Percentiles rank a stretch among this genome's conserved stretches.
These are phyloP conservation scores for Poicephalus meyeri DNA, from an alignment of 2,113 vertebrate genomes.

Conservation along the genomic window DNA sequence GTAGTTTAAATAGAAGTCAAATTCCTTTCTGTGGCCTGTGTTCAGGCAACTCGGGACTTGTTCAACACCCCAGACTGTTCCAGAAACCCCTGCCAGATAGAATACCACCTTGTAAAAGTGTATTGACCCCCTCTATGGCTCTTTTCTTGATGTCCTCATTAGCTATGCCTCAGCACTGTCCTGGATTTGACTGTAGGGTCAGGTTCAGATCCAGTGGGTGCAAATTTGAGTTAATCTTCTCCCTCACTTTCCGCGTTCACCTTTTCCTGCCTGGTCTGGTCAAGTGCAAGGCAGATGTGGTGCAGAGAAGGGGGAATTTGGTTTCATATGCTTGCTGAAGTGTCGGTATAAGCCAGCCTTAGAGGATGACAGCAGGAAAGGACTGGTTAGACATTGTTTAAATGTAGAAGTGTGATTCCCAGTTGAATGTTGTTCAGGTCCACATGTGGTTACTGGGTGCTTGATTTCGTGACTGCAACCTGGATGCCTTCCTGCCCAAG, in stretches of 20 bases:
- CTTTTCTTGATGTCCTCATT: not conserved
- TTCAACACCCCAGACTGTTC: not conserved
- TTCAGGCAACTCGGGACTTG: not conserved
- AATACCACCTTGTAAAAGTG: not conserved
- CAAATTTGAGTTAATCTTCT: not conserved
- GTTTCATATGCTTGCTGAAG: not conserved
- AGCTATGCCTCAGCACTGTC: not conserved
- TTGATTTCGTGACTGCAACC: accelerated
- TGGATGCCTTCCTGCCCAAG: not conserved
- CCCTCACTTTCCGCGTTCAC: not conserved
- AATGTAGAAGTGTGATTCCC: not conserved
- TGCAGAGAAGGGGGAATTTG: not conserved
- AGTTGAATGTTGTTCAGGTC: not conserved
- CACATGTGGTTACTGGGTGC: not conserved
- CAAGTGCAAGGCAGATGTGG: not conserved
- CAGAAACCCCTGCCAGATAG: not conserved
- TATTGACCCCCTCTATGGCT: not conserved
- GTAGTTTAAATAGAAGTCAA: not conserved
- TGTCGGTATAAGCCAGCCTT: not conserved
- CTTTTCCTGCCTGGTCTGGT: not conserved
- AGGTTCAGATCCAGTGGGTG: not conserved
- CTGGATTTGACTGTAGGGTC: not conserved
- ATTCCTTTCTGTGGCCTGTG: not conserved
- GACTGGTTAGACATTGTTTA: not conserved
- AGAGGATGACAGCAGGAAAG: not conserved